A percentile compares a stretch with the other conserved stretches of the same genome.
These are phyloP conservation scores for Ectobius pallidus DNA, from an alignment of 2,888 invertebrate species.

Conservation along the genomic window DNA sequence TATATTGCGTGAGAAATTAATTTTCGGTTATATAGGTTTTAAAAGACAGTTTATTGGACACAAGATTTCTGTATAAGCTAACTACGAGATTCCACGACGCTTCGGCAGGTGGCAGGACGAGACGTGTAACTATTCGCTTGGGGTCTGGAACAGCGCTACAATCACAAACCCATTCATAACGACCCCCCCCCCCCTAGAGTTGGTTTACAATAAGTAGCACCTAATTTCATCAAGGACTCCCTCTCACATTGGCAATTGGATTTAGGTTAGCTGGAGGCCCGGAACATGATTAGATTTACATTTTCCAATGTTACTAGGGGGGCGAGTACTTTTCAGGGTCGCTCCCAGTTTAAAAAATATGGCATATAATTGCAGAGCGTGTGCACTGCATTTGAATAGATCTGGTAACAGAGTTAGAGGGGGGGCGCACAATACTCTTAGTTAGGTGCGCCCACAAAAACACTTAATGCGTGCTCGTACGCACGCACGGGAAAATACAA, in stretches of 20 bases:
- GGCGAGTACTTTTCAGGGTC: constrained; percentile 39
- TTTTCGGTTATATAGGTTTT: too few species aligned
- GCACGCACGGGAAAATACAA: too few species aligned
- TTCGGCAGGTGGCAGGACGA: too few species aligned
- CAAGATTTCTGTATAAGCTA: too few species aligned
- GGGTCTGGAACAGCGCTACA: neutral
- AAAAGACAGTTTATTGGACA: too few species aligned
- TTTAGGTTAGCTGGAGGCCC: constrained; percentile 49
- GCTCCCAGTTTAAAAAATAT: constrained; percentile 31
- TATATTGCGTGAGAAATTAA: too few species aligned
- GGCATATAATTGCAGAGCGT: constrained; percentile 13
- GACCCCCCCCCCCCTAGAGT: constrained; percentile 50
- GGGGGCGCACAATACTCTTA: constrained; percentile 20
- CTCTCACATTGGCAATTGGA: constrained; percentile 55
- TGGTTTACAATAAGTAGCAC: constrained; percentile 61
- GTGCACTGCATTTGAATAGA: constrained; percentile 26
- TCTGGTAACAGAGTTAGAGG: constrained; percentile 33
- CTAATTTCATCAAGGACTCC: constrained; percentile 57
- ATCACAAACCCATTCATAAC: constrained; percentile 22
- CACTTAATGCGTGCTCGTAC: too few species aligned
- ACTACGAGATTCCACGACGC: too few species aligned
- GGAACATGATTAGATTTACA: constrained; percentile 45
- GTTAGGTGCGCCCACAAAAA: too few species aligned
- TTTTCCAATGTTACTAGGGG: constrained; percentile 39
- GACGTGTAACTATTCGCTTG: too few species aligned